These are phyloP conservation scores for Wiebesia pumilae DNA, from an alignment of 1,140 invertebrate species.

Conservation along the genomic window DNA sequence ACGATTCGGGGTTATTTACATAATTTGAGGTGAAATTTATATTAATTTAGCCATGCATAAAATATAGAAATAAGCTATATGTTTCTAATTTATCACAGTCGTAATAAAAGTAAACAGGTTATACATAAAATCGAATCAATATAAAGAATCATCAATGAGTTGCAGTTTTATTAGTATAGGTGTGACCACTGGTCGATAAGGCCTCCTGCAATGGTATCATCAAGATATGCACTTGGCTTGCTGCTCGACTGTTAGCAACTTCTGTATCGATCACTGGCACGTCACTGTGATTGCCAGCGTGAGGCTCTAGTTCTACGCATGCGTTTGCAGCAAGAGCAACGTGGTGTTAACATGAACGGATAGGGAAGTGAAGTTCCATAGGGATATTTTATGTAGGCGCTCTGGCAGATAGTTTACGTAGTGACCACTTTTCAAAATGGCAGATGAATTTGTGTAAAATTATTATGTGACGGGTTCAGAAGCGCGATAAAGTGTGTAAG, in stretches of 20 bases:
- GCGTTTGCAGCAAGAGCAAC: not conserved
- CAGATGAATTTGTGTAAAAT: slow-evolving; percentile 75
- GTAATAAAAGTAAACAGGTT: no score
- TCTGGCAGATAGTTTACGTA: slow-evolving; percentile 68
- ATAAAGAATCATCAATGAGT: no score
- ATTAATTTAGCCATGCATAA: no score
- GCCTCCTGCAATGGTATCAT: not conserved
- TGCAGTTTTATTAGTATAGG: not conserved
- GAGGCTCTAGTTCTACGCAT: not conserved
- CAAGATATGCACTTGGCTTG: not conserved
- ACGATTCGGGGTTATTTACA: no score
- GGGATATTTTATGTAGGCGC: slow-evolving; percentile 19
- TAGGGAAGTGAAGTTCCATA: not conserved
- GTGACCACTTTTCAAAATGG: slow-evolving; percentile 78
- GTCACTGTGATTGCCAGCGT: not conserved
- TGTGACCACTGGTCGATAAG: slow-evolving; percentile 34
- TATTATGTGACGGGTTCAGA: slow-evolving; percentile 75
- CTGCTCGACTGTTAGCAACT: not conserved
- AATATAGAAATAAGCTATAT: no score
- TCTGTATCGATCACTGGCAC: not conserved
- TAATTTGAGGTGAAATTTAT: no score
- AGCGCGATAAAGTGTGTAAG: not conserved
- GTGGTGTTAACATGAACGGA: not conserved
- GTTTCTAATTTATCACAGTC: no score
- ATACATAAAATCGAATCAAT: no score